Base-by-base conservation (phyloP, 2,888 invertebrate species). In the Mycogona germanica region DNA sequence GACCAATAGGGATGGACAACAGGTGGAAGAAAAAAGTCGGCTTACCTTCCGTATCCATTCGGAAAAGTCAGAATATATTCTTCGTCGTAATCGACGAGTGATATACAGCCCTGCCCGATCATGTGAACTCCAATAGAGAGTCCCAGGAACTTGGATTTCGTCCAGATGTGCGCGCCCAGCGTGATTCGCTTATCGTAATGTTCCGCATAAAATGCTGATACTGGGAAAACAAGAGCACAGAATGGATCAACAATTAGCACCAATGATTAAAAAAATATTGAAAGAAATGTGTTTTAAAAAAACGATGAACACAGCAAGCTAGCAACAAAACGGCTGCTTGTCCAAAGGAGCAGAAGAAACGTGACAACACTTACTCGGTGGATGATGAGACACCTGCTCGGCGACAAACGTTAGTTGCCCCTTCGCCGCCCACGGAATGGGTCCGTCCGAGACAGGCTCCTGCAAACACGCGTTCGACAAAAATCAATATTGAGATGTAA, bases 301-400 rank as follows among this genome's bases (percentile, higher is more conserved):
- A n/a, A 35, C n/a, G 12, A 12, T n/a, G n/a, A 35, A 35, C n/a
- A 12, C n/a, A 35, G 12, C 12, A 35, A 35, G n/a, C n/a, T 12
- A 35, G n/a, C 21, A n/a, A 29, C n/a, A 58, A 3, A 58, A 17
- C 6, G 25, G 41, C 17, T 23, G 12, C 21, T 12, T n/a, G 3
- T 35, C 35, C 35, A 12, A 35, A 12, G n/a, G n/a, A n/a, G n/a
- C n/a, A n/a, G n/a, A n/a, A n/a, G n/a, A n/a, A n/a, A n/a, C n/a
- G n/a, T n/a, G n/a, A 29, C 7, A 23, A 32, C 14, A 3, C 71
- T 71, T 74, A 87, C 87, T 89, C 60, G 97, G 97, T 42, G 97
- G 98, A 75, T 98, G 98, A 75, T 98, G 98, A 7, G 95, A 97
- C 12, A 97, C 96, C 74, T 99, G 98, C 69, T 98, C 98, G 3